phyloP scores from a whole-genome alignment of 2,888 invertebrate genomes.

The Seira sanloemensis region DNA sequence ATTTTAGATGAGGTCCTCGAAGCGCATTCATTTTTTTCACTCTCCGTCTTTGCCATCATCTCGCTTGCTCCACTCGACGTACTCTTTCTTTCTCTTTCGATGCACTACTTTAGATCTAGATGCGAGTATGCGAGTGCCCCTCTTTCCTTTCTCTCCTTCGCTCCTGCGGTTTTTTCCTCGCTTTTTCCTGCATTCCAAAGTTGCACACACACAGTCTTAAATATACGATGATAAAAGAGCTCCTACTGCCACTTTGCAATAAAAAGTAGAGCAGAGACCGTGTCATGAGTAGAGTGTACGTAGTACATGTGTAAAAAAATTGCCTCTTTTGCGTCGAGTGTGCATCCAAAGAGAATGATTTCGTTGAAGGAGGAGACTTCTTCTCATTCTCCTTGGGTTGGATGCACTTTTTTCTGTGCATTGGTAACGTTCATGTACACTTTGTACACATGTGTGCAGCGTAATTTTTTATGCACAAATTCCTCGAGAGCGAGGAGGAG shows the following conservation, averaged over 20 bases:
- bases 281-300: not conserved
- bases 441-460: constrained; percentile 2
- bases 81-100: not conserved
- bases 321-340: not conserved
- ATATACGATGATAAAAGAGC: not conserved
- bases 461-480: not conserved
- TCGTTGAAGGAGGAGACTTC: constrained; percentile 22
- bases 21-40: not conserved
- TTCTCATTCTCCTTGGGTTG: not conserved
- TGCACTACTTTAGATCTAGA: not conserved
- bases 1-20: not conserved
- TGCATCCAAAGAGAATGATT: constrained; percentile 11
- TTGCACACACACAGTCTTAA: not conserved
- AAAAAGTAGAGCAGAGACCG: not conserved
- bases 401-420: constrained; percentile 45
- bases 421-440: not conserved
- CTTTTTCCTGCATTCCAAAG: not conserved
- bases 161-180: not conserved
- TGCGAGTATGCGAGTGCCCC: not conserved
- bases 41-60: not conserved
- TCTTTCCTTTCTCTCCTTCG: not conserved
- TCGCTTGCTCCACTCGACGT: too few relatives aligned
- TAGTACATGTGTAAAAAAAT: not conserved
- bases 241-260: too few relatives aligned
- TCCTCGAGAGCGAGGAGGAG: not conserved